Evolutionary conservation across 1,140 invertebrate genomes (phyloP).

Genomic region (Drosophila nasuta): DNA sequence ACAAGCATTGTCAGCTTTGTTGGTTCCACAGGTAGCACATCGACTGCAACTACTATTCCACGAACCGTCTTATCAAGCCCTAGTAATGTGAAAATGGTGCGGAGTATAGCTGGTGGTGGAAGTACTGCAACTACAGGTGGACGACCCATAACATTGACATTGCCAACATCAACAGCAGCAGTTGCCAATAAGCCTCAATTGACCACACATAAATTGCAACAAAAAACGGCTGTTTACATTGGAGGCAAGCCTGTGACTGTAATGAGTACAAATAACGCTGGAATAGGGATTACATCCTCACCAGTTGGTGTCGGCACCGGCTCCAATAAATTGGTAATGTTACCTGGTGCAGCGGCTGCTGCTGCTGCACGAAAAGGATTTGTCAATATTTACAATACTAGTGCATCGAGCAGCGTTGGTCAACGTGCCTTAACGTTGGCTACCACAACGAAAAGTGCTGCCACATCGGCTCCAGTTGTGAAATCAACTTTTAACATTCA

Average conservation of each 20-base stretch:
- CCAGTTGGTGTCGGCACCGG: constrained; percentile 66
- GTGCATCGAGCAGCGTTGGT: constrained; percentile 12
- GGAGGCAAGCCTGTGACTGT: constrained; percentile 90
- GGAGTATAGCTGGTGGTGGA: constrained; percentile 84
- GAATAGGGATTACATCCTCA: constrained; percentile 9
- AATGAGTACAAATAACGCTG: constrained; percentile 85
- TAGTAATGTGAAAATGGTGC: constrained; percentile 89
- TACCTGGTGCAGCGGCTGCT: constrained; percentile 74
- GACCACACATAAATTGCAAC: constrained; percentile 50
- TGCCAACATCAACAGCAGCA: constrained; percentile 85
- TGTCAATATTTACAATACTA: constrained; percentile 73
- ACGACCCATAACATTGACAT: constrained; percentile 90
- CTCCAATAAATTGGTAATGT: constrained; percentile 75
- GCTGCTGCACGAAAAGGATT: constrained; percentile 73
- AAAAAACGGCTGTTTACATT: constrained; percentile 87
- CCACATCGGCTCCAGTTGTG: constrained; percentile 34
- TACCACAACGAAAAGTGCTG: constrained; percentile 50
- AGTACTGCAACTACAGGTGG: constrained; percentile 76
- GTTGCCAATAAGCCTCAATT: constrained; percentile 15
- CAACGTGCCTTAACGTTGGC: constrained; percentile 62
- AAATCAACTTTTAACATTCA: constrained; percentile 72
- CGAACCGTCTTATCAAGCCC: constrained; percentile 84
- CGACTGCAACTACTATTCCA: constrained; percentile 64
- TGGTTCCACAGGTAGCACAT: constrained; percentile 58
- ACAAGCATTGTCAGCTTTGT: constrained; percentile 78